Conservation (phyloP, 1,140 invertebrate species). For the Teleogryllus occipitalis region DNA sequence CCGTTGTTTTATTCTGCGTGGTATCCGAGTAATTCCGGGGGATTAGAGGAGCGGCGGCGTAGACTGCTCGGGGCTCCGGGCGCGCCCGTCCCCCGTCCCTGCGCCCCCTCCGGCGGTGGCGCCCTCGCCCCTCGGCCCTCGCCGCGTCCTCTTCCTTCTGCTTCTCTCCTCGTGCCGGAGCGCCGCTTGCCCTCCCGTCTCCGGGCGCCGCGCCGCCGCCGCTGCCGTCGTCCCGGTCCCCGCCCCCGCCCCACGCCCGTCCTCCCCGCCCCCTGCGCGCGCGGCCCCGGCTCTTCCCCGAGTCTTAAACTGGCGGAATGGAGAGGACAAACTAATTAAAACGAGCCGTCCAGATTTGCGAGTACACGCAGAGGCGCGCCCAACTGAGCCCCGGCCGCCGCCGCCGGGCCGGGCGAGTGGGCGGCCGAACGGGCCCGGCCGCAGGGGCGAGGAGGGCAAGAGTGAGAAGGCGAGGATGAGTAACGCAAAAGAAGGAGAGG, state of each 20-base stretch:
- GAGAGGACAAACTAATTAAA: constrained; percentile 22
- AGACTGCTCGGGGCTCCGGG: neutral
- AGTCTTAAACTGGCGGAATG: constrained; percentile 16
- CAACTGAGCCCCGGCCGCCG: neutral
- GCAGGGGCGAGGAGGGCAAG: no score
- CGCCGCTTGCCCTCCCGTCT: no score
- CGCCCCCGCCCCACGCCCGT: neutral
- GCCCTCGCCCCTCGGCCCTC: no score
- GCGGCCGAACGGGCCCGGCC: no score
- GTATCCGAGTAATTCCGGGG: constrained; percentile 20
- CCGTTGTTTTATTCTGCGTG: constrained; percentile 19
- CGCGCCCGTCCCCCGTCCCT: neutral
- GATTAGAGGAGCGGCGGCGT: constrained; percentile 9
- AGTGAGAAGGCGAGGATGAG: no score
- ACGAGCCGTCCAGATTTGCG: constrained; percentile 20
- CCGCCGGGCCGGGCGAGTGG: no score
- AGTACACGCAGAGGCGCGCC: neutral
- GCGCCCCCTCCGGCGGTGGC: neutral
- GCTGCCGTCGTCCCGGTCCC: no score
- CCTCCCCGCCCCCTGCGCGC: neutral
- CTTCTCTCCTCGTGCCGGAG: no score
- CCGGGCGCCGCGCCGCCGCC: no score
- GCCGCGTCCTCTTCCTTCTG: no score
- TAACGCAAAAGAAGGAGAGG: no score
- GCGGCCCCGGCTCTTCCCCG: neutral